Conservation (phyloP, 1,140 invertebrate genomes). For the Condylostylus longicornis region DNA sequence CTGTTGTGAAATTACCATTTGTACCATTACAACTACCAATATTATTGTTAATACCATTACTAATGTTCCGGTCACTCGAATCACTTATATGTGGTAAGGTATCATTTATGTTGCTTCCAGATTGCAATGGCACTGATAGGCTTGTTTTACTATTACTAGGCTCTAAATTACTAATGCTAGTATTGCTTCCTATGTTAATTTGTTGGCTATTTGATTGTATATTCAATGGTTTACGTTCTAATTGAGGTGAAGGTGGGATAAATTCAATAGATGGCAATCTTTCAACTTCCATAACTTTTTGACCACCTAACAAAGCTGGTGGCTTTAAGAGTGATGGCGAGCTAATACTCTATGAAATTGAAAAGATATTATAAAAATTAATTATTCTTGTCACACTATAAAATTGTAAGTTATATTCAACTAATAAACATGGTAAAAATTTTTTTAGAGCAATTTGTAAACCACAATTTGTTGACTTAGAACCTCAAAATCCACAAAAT, state of each 20-base stretch:
- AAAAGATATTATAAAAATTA: not conserved
- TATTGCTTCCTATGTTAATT: constrained; percentile 10
- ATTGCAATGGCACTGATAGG: not conserved
- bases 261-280: constrained; percentile 29
- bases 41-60: constrained; percentile 3
- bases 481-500: too few relatives aligned
- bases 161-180: constrained; percentile 8
- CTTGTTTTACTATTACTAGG: constrained; percentile 8
- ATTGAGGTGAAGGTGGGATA: constrained; percentile 26
- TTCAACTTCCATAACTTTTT: constrained; percentile 25
- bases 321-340: constrained; percentile 26
- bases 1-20: constrained; percentile 26
- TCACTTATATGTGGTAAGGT: too few relatives aligned
- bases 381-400: too few relatives aligned
- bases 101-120: too few relatives aligned
- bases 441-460: too few relatives aligned
- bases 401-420: too few relatives aligned
- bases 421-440: too few relatives aligned
- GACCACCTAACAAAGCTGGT: constrained; percentile 25
- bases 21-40: too few relatives aligned
- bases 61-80: too few relatives aligned
- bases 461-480: too few relatives aligned
- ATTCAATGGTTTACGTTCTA: constrained; percentile 26
- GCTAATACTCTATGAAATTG: constrained; percentile 7
- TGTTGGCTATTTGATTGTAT: constrained; percentile 27